Conservation (phyloP, 2,113 vertebrate species). For the Rhegmatorhina hoffmannsi region DNA sequence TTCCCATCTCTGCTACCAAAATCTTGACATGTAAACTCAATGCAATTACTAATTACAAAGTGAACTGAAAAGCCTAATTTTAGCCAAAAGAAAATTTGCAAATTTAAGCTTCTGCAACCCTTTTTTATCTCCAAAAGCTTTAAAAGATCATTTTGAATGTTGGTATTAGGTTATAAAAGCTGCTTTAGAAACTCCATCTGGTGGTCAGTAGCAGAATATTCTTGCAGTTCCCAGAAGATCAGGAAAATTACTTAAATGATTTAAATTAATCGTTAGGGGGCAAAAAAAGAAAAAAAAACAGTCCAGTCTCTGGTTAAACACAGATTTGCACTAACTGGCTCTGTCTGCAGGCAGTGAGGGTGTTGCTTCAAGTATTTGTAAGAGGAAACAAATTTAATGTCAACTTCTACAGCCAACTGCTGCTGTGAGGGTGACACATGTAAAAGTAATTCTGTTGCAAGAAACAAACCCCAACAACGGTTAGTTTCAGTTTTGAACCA, state of each 20-base stretch:
- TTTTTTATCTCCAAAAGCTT: not conserved
- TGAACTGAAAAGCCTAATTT: not conserved
- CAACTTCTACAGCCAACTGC: not conserved
- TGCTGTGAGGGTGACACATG: not conserved
- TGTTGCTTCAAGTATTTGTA: not conserved
- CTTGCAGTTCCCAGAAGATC: not conserved
- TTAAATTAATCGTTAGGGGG: not conserved
- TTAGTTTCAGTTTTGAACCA: not conserved
- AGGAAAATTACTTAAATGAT: not conserved
- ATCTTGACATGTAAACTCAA: not conserved
- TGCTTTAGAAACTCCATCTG: conserved; percentile 52
- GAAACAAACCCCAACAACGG: not conserved
- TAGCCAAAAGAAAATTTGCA: not conserved
- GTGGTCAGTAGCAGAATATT: conserved; percentile 29
- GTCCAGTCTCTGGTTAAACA: not conserved
- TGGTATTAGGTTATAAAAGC: not conserved
- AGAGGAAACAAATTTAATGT: not conserved
- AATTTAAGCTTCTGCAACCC: not conserved
- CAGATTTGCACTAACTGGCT: not conserved
- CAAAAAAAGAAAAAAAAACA: no score
- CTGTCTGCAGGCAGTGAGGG: not conserved
- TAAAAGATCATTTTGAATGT: not conserved
- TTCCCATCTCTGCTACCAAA: not conserved
- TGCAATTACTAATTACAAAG: not conserved
- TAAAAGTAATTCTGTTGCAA: not conserved